phyloP scores from a whole-genome alignment of 2,888 invertebrate species.

The Hirudinaria manillensis region DNA sequence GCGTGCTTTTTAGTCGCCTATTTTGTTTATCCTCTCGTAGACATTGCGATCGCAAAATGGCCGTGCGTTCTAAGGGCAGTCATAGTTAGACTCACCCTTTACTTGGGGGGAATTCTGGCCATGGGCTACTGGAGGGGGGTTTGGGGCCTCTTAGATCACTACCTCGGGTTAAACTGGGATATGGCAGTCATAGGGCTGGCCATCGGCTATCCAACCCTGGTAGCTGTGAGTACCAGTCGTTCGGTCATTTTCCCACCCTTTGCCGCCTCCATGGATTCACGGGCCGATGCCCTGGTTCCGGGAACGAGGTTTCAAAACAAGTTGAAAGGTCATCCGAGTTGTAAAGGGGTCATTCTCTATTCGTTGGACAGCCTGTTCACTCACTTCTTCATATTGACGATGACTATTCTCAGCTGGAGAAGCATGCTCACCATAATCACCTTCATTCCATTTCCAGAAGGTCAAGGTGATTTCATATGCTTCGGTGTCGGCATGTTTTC shows the following conservation, averaged over 20 bases:
- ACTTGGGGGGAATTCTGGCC: conserved; percentile 25
- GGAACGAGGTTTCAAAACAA: conserved; percentile 27
- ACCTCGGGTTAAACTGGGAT: conserved; percentile 31
- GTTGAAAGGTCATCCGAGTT: conserved; percentile 12
- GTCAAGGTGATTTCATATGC: conserved; percentile 1
- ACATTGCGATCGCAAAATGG: neutral
- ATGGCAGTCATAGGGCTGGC: neutral
- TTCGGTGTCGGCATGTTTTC: conserved; percentile 26
- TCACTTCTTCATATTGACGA: conserved; percentile 33
- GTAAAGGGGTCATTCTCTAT: conserved; percentile 16
- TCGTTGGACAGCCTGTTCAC: conserved; percentile 32
- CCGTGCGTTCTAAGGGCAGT: neutral
- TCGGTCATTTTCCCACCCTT: conserved; percentile 35
- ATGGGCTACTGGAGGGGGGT: conserved; percentile 39
- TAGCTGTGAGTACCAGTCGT: neutral
- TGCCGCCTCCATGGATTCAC: conserved; percentile 29
- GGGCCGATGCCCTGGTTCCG: conserved; percentile 28
- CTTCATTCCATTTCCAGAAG: conserved; percentile 10
- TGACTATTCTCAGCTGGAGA: conserved; percentile 34
- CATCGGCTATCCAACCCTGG: conserved; percentile 25
- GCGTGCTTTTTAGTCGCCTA: conserved; percentile 30
- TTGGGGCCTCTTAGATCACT: conserved; percentile 36
- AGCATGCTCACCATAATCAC: conserved; percentile 20
- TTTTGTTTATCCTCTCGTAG: conserved; percentile 28
- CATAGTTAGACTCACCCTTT: conserved; percentile 29